A percentile compares a stretch with the other conserved stretches of the same genome.
These are phyloP conservation scores for Lordiphosa fenestrarum DNA, from an alignment of 2,888 invertebrate genomes.

Conservation along the genomic window DNA sequence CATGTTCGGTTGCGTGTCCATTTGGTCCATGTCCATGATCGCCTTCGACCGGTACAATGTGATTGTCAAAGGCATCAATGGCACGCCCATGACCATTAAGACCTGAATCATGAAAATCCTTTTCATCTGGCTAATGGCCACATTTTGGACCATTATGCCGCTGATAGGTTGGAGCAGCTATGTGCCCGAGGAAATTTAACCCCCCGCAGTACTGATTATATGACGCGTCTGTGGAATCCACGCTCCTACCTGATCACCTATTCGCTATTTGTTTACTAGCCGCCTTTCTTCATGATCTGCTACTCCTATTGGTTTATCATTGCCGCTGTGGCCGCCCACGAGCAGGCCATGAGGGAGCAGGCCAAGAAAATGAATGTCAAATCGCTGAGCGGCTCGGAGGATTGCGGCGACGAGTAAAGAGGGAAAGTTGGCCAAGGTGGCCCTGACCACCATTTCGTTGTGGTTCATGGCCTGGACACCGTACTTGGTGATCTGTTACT, in stretches of 20 bases:
- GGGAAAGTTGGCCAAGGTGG: constrained; percentile 93
- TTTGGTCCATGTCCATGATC: constrained; percentile 96
- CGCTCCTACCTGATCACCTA: constrained; percentile 90
- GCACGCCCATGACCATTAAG: constrained; percentile 90
- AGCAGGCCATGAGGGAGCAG: constrained; percentile 92
- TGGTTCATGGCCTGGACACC: constrained; percentile 98
- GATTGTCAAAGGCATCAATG: constrained; percentile 94
- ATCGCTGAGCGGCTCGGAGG: constrained; percentile 89
- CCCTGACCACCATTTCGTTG: constrained; percentile 92
- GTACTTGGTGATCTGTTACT: constrained; percentile 90
- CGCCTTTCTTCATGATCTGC: constrained; percentile 89
- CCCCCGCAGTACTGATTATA: constrained; percentile 95
- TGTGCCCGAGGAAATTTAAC: constrained; percentile 96
- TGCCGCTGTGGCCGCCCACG: constrained; percentile 85
- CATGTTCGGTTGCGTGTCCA: constrained; percentile 93
- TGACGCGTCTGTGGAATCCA: constrained; percentile 87
- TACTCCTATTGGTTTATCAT: constrained; percentile 94
- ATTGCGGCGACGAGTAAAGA: constrained; percentile 90
- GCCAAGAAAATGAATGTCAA: constrained; percentile 97
- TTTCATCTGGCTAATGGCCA: constrained; percentile 88
- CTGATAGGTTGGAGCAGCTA: constrained; percentile 94
- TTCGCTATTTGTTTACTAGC: constrained; percentile 88
- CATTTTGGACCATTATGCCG: constrained; percentile 90
- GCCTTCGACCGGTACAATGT: constrained; percentile 96
- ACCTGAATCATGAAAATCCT: constrained; percentile 89